Evolutionary conservation across 2,888 invertebrate genomes (phyloP), one percentile per base, ranked within the genome.

Genomic region (Drosophila kokeensis): DNA sequence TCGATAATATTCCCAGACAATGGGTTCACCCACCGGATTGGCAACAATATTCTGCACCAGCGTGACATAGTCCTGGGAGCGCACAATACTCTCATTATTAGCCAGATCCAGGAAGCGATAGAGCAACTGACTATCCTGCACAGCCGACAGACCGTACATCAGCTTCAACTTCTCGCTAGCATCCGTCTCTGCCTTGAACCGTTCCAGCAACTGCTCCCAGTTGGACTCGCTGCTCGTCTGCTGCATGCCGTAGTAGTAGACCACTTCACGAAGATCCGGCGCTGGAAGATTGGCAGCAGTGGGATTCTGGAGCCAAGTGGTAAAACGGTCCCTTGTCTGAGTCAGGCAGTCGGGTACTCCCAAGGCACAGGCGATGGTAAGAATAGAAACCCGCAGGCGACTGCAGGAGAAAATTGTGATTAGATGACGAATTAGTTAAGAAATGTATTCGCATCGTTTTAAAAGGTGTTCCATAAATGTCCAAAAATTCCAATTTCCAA

Each of bases 1-100:
- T 18, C 97, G 95, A 7, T 97, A 95, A 93, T 96, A 96, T 84
- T 96, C 95, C 98, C 98, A 98, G 0, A 97, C 96, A 0, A 97
- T 91, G 0, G 94, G 92, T 0, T 95, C 94, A 18, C 97, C 98
- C 0, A 95, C 93, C 0, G 96, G 96, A 93, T 98, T 98, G 0
- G 82, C 86, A 0, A 96, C 94, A 55, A 98, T 95, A 60, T 94
- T 93, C 1, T 92, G 92, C 0, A 98, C 87, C 38, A 96, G 95
- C 0, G 93, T 94, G 80, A 97, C 95, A 90, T 97, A 97, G 92
- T 98, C 98, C 92, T 98, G 98, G 18, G 95, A 94, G 27, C 97
- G 95, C 0, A 98, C 95, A 81, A 96, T 94, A 0, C 93, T 94
- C 84, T 96, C 96, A 83, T 97, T 95, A 93, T 95, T 95, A 0